phyloP scores from a whole-genome alignment of 2,888 invertebrate species.

The Leucania comma region DNA sequence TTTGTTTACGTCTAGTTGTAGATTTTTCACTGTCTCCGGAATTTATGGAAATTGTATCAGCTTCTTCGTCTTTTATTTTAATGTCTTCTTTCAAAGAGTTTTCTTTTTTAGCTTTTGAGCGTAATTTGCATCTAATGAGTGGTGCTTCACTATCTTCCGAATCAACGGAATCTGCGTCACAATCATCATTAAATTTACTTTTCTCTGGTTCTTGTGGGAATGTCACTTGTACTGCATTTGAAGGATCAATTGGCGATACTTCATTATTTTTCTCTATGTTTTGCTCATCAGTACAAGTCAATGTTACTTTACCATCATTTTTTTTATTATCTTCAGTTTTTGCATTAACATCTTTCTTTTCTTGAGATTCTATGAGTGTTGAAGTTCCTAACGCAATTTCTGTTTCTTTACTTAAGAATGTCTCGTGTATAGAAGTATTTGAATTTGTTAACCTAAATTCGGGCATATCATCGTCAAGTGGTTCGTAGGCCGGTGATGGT shows the following conservation, averaged over 20 bases:
- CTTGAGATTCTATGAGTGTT: neutral
- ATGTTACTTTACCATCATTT: slow-evolving; percentile 8
- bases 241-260: slow-evolving; percentile 19
- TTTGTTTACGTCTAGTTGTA: slow-evolving; percentile 68
- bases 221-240: slow-evolving; percentile 29
- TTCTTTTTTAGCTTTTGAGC: slow-evolving; percentile 57
- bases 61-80: slow-evolving; percentile 66
- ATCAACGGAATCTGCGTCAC: slow-evolving; percentile 64
- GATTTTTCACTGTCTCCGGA: slow-evolving; percentile 72
- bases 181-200: slow-evolving; percentile 37
- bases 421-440: neutral
- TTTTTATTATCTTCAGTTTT: neutral
- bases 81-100: slow-evolving; percentile 43
- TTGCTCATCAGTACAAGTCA: neutral
- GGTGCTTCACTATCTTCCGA: slow-evolving; percentile 68
- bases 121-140: slow-evolving; percentile 61
- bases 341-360: neutral
- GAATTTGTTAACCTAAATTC: slow-evolving; percentile 12
- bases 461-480: slow-evolving; percentile 12
- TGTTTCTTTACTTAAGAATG: slow-evolving; percentile 17
- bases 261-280: neutral
- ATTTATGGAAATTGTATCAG: slow-evolving; percentile 68
- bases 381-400: slow-evolving; percentile 31
- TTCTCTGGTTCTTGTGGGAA: slow-evolving; percentile 19
- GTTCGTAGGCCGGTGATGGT: slow-evolving; percentile 37